Base-by-base conservation (phyloP, 2,888 invertebrate genomes). In the Apamea sordens region DNA sequence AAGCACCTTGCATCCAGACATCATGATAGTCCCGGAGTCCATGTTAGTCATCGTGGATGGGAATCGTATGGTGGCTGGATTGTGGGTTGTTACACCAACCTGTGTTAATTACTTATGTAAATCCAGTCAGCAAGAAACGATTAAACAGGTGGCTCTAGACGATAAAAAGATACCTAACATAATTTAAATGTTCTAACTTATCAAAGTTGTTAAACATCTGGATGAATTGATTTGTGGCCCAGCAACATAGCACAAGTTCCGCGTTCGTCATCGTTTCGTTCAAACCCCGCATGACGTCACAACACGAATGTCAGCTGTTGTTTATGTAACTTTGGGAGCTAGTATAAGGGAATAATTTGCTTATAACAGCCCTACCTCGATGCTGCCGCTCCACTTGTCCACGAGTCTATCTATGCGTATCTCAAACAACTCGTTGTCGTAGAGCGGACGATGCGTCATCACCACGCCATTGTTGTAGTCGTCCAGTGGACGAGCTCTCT, bases 41-140 rank as follows among this genome's bases (percentile, higher is more conserved):
- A 99, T 98, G 93, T 99, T 99, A 0, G 99, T 99, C 99, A 99
- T 99, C 3, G 99, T 99, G 0, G 99, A 99, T 5, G 99, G 99
- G 94, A 99, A 99, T 82, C 99, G 98, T 79, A 99, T 97, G 0
- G 98, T 98, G 1, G 98, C 98, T 5, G 99, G 99, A 95, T 99
- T 99, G 93, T 99, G 99, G 21, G 99, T 98, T 0, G 99, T 99
- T 15, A 99, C 98, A 59, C 99, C 99, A 87, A 99, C 99, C 97
- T 98, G 93, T 77, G 80, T 77, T 63, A 68, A 21, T 47, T 8
- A 74, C 32, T 50, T 11, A 44, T 13, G 24, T 41, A 36, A 18
- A 69, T 50, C 24, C 56, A 73, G 53, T 13, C 32, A 32, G 24
- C 5, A 2, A 65, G 44, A 47, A 61, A 69, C 0, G 0, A 68